Evolutionary conservation across 2,888 invertebrate genomes (phyloP), one percentile per base, ranked within the genome.

Genomic region (Cacoxenus indagator): DNA sequence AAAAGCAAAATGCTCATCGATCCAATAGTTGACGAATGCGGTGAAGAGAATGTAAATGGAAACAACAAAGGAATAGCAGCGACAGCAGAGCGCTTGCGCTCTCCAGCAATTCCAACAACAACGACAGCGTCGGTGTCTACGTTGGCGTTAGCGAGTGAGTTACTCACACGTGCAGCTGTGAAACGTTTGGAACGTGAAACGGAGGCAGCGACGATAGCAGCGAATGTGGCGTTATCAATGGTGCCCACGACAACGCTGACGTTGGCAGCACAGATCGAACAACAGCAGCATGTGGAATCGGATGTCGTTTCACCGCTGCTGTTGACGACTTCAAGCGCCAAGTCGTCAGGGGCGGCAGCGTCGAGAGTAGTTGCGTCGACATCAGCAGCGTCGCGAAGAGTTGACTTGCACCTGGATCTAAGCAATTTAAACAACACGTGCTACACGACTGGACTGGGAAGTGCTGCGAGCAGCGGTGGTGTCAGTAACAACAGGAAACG

Each of bases 371-470:
- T 78, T 29, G 82, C 84, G 24, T 81, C n/a, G 81, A 82, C 51
- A 37, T 27, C n/a, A 48, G 46, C 59, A 14, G 61, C 72, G 85
- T 31, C 82, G 86, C 72, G 85, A 86, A 84, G 81, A 45, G 83
- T 86, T 29, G 88, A 88, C 72, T 82, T 88, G 72, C 86, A 85
- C 22, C 79, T 88, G 69, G 88, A 88, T 73, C 81, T 88, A 73
- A 79, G 73, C 64, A 61, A 67, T 68, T 1, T 73, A 55, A 55
- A 27, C 55, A 55, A 76, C 80, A 84, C 78, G 81, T 84, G 82
- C 81, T 82, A 83, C 31, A 83, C 82, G 46, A 65, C 55, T 17
- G 37, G 37, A 11, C 37, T 37, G 0, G 37, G 37, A 4, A 37
- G 37, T 14, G 4, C 14, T 1, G 37, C 9, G 1, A 71, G n/a